Evolutionary conservation across 2,888 invertebrate species (phyloP).

Genomic region (Scaptodrosophila latifasciaeformis): DNA sequence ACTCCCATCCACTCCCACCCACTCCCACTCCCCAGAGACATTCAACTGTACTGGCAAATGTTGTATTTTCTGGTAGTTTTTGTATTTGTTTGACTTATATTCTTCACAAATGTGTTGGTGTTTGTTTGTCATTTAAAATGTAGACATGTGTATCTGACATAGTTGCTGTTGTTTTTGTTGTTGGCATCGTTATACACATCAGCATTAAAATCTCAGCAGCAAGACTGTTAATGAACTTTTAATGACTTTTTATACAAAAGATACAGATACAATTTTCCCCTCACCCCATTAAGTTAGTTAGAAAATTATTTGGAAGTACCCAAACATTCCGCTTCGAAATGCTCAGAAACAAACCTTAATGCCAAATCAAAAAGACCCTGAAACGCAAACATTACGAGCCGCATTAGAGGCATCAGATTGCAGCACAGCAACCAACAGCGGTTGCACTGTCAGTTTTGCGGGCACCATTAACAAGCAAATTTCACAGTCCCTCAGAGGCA

Average conservation of each 20-base stretch:
- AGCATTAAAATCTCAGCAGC: conserved; percentile 58
- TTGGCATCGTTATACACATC: conserved; percentile 10
- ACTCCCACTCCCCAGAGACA: no score
- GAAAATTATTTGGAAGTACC: no score
- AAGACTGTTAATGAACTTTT: conserved; percentile 71
- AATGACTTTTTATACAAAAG: conserved; percentile 64
- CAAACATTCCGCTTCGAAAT: no score
- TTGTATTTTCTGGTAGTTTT: not conserved
- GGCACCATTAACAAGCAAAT: no score
- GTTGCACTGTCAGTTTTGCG: not conserved
- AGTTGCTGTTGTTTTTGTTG: conserved; percentile 22
- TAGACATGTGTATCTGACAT: conserved; percentile 46
- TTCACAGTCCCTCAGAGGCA: no score
- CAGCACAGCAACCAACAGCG: not conserved
- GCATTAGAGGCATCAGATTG: no score
- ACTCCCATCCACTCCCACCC: conserved; percentile 27
- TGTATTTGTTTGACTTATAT: conserved; percentile 23
- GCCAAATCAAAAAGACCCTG: conserved; percentile 38
- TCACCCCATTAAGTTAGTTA: no score
- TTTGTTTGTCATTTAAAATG: conserved; percentile 54
- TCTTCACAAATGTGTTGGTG: conserved; percentile 8
- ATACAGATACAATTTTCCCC: conserved; percentile 20
- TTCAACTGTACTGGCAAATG: not conserved
- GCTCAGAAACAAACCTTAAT: conserved; percentile 53
- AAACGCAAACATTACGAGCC: not conserved